Evolutionary conservation across 2,797 vertebrate species (phyloP).

Genomic region (Platyrinchus mystaceus): DNA sequence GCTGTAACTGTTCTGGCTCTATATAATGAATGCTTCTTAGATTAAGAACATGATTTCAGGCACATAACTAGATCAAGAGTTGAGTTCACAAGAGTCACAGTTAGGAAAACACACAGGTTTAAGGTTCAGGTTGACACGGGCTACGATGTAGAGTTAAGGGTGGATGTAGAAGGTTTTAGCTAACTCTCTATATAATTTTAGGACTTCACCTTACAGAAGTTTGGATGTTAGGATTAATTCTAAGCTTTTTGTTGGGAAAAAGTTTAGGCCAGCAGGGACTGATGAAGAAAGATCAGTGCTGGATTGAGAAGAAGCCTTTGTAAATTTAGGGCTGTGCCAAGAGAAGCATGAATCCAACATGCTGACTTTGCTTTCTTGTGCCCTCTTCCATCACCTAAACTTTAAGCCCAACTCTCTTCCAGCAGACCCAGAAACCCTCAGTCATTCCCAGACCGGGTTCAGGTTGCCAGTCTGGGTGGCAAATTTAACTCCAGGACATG

Average conservation of each 20-base stretch:
- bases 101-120: background rate
- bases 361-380: background rate
- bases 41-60: background rate
- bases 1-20: background rate
- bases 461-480: background rate
- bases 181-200: background rate
- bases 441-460: background rate
- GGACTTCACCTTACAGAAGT: background rate
- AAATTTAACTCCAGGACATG: background rate
- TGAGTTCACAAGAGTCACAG: background rate
- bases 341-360: background rate
- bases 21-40: background rate
- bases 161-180: background rate
- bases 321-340: background rate
- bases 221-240: background rate
- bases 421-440: background rate
- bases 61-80: background rate
- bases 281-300: background rate
- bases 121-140: background rate
- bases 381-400: background rate
- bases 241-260: background rate
- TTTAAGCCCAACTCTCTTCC: background rate
- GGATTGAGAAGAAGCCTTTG: background rate
- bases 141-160: background rate
- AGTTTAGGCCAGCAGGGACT: background rate